Percentiles rank a stretch among this genome's conserved stretches.
These are phyloP conservation scores for Drymonia ruficornis DNA, from an alignment of 2,888 invertebrate genomes.

Conservation along the genomic window DNA sequence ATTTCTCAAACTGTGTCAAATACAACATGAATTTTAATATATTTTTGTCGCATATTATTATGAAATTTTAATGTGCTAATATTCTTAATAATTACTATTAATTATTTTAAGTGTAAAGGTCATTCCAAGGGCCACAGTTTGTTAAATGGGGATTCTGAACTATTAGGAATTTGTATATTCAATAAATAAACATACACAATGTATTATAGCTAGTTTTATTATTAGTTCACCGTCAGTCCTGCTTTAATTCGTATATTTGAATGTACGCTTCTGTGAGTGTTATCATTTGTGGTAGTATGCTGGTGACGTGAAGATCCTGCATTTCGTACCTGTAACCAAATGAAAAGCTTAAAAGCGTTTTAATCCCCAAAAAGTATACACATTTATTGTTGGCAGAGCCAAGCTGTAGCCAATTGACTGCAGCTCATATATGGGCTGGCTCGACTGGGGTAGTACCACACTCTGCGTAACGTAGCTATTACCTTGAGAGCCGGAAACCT, in stretches of 20 bases:
- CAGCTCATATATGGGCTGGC: too few species aligned
- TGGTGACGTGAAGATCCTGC: slow-evolving; percentile 99
- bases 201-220: slow-evolving; percentile 49
- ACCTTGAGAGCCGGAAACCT: too few species aligned
- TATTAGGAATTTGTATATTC: slow-evolving; percentile 71
- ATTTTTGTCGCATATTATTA: slow-evolving; percentile 54
- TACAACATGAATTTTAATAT: slow-evolving; percentile 55
- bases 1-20: slow-evolving; percentile 67
- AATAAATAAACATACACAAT: slow-evolving; percentile 67
- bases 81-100: slow-evolving; percentile 22
- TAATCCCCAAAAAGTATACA: neutral
- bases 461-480: too few species aligned
- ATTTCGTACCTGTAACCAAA: slow-evolving; percentile 87
- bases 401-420: too few species aligned
- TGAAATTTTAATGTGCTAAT: slow-evolving; percentile 43
- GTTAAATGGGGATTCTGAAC: slow-evolving; percentile 52
- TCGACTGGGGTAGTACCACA: too few species aligned
- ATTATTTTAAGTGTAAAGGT: slow-evolving; percentile 61
- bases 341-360: neutral
- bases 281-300: slow-evolving; percentile 99
- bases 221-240: slow-evolving; percentile 59
- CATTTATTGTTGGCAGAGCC: too few species aligned
- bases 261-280: slow-evolving; percentile 99
- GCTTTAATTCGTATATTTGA: slow-evolving; percentile 90
- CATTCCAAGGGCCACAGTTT: slow-evolving; percentile 65